Base-by-base conservation (phyloP, 2,888 invertebrate species). In the Andrena bucephala region DNA sequence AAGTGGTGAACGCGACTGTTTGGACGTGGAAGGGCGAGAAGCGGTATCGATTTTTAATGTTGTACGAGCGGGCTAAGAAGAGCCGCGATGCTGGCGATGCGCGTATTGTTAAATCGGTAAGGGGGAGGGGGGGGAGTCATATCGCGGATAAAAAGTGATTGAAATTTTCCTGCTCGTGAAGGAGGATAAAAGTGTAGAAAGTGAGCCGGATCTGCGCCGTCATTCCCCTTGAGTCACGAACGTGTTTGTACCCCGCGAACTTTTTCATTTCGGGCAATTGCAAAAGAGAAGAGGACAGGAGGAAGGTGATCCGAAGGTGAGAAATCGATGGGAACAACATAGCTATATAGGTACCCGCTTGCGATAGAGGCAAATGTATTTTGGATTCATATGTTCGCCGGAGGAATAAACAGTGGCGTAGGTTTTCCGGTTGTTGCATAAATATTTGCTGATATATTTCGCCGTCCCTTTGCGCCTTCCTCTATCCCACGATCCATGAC, bases 251-350 rank as follows among this genome's bases (percentile, higher is more conserved):
- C 57, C 24, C 52, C 16, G n/a, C n/a, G n/a, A 13, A 16, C 16
- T 29, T 50, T 57, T 65, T 27, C n/a, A 48, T 42, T 13, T 42
- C 33, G 33, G 4, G 10, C 20, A 16, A 65, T 65, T 36, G 20
- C 2, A 27, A 57, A 27, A 57, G 24, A 20, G 57, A 57, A 24
- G 27, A 57, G 24, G 24, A 57, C 27, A 27, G 10, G 57, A 27
- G 57, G 57, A 57, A 57, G 24, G 57, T 57, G 57, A 57, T 4
- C 4, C 24, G 24, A 57, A 57, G 57, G 57, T 57, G 27, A 57
- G 20, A 27, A 20, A 54, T 54, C 54, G 24, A 54, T 54, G 8
- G 20, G 24, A 20, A 2, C 54, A 8, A 20, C 42, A 5, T 0
- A 42, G 16, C 42, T 16, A 16, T 16, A 16, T 0, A 42, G 42